Percentiles rank a stretch among this genome's conserved stretches.
phyloP scores from a whole-genome alignment of 2,888 invertebrate species.

The Hirtodrosophila histrioides region DNA sequence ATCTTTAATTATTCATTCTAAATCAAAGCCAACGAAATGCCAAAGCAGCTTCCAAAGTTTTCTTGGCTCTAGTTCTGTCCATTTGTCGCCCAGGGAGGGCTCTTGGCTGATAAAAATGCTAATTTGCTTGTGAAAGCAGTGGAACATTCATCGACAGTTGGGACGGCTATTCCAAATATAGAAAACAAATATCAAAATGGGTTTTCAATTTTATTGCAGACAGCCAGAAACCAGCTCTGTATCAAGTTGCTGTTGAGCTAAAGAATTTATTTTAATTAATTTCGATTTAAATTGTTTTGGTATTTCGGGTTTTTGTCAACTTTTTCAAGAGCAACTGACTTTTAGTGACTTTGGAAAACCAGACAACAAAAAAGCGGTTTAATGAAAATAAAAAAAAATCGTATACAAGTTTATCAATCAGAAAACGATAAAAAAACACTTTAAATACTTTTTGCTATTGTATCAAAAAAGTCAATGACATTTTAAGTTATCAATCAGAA shows the following conservation, averaged over 20 bases:
- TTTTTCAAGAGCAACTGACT: conserved; percentile 31
- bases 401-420: too few relatives aligned
- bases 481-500: too few relatives aligned
- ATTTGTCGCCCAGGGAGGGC: neutral
- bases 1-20: conserved; percentile 76
- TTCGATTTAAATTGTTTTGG: conserved; percentile 5
- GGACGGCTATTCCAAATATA: neutral
- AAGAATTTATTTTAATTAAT: conserved; percentile 53
- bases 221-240: conserved; percentile 39
- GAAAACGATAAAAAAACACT: neutral
- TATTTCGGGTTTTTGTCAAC: neutral
- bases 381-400: too few relatives aligned
- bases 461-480: too few relatives aligned
- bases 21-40: conserved; percentile 62
- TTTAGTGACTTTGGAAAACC: conserved; percentile 19
- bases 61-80: conserved; percentile 10
- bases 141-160: conserved; percentile 1
- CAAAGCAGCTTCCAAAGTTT: conserved; percentile 56
- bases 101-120: conserved; percentile 39
- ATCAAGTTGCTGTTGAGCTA: conserved; percentile 17
- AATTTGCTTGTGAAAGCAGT: conserved; percentile 41
- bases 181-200: conserved; percentile 9
- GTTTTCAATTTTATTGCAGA: conserved; percentile 23
- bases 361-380: neutral
- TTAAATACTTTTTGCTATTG: too few relatives aligned